Percentiles rank a stretch among this genome's conserved stretches.
Conservation (phyloP, 2,113 vertebrate genomes). For the Ramphastos sulfuratus region DNA sequence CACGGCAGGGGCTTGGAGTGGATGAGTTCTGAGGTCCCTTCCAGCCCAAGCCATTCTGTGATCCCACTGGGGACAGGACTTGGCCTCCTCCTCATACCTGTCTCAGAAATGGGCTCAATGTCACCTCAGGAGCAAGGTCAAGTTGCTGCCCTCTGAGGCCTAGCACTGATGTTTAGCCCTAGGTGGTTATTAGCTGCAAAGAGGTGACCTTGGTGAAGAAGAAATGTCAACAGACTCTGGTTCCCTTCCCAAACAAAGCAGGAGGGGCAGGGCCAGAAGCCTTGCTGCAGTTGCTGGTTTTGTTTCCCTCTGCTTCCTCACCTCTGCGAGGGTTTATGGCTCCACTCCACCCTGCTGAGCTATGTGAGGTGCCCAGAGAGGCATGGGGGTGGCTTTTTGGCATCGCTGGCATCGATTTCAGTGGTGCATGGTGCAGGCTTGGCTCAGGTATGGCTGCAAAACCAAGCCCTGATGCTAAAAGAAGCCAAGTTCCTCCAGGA, state of each 20-base stretch:
- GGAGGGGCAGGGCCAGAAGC: neutral
- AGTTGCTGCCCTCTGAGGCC: neutral
- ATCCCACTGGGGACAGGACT: neutral
- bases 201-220: neutral
- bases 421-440: neutral
- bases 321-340: neutral
- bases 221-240: neutral
- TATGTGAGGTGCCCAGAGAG: neutral
- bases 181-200: neutral
- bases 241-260: neutral
- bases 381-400: neutral
- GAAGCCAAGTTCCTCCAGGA: neutral
- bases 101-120: neutral
- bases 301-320: neutral
- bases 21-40: too few relatives aligned
- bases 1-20: too few relatives aligned
- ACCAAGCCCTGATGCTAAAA: neutral
- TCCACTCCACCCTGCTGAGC: neutral
- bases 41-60: neutral
- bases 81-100: neutral
- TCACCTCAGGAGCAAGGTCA: neutral
- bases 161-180: neutral
- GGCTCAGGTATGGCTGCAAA: neutral
- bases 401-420: neutral
- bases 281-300: neutral